These are phyloP conservation scores for Drosophila flavopinicola DNA, from an alignment of 2,888 invertebrate genomes.

Conservation along the genomic window DNA sequence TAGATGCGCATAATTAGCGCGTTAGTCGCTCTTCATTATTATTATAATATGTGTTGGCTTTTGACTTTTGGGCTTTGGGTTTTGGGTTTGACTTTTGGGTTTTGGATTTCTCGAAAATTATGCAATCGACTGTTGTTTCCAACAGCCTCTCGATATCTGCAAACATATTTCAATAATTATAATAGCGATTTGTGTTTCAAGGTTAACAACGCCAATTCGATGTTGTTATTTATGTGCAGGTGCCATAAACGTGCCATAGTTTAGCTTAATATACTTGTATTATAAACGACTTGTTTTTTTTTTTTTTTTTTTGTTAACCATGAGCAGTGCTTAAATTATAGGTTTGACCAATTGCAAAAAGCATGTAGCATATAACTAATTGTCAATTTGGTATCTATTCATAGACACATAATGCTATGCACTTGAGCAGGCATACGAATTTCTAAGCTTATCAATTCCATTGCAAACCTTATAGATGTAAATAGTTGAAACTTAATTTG, in stretches of 20 bases:
- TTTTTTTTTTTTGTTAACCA: neutral
- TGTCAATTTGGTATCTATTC: no score
- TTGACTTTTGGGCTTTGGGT: no score
- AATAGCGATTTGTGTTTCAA: slow-evolving; percentile 42
- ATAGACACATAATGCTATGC: no score
- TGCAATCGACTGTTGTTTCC: slow-evolving; percentile 40
- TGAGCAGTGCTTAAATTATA: neutral
- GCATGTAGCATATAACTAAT: no score
- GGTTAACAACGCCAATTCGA: slow-evolving; percentile 38
- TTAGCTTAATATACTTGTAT: neutral
- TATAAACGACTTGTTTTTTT: neutral
- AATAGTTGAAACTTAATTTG: no score
- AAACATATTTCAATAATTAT: slow-evolving; percentile 45
- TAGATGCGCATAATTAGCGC: slow-evolving; percentile 71
- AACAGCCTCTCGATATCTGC: slow-evolving; percentile 5
- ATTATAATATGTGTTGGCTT: slow-evolving; percentile 48
- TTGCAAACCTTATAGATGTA: no score
- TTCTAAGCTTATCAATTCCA: no score
- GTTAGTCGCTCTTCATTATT: slow-evolving; percentile 68
- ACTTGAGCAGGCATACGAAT: no score
- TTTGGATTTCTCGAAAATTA: slow-evolving; percentile 32
- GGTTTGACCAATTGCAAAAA: no score
- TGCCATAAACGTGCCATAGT: slow-evolving; percentile 25
- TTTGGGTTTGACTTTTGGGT: slow-evolving; percentile 8
- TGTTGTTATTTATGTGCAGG: slow-evolving; percentile 24